Percentiles rank a stretch among this genome's conserved stretches.
phyloP scores from a whole-genome alignment of 2,888 invertebrate species.

The Abrostola tripartita region DNA sequence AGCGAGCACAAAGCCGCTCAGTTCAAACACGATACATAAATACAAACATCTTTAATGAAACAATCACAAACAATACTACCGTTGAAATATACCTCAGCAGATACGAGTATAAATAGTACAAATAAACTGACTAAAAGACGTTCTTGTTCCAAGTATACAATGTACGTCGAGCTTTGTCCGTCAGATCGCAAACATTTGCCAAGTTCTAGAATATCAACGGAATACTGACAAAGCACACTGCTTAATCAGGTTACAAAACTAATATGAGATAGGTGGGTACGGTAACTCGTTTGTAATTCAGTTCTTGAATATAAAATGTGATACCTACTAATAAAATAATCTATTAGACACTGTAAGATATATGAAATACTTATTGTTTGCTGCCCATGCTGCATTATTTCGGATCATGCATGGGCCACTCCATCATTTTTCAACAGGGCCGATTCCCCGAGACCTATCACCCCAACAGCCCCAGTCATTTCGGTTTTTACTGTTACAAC shows the following conservation, averaged over 20 bases:
- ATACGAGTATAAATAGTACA: slow-evolving; percentile 30
- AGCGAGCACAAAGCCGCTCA: slow-evolving; percentile 6
- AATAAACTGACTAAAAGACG: slow-evolving; percentile 47
- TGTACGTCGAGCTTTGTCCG: slow-evolving; percentile 10
- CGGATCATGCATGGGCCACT: too few relatives aligned
- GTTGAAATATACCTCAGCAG: slow-evolving; percentile 23
- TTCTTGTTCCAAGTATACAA: slow-evolving; percentile 15
- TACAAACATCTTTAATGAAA: slow-evolving; percentile 26
- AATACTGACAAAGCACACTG: slow-evolving; percentile 49
- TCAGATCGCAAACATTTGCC: slow-evolving; percentile 56
- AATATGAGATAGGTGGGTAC: slow-evolving; percentile 30
- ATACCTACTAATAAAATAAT: too few relatives aligned
- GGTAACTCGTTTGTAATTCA: slow-evolving; percentile 44
- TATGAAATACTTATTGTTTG: too few relatives aligned
- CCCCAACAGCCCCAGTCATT: too few relatives aligned
- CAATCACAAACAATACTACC: slow-evolving; percentile 38
- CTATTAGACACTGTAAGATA: too few relatives aligned
- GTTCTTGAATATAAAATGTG: slow-evolving; percentile 27
- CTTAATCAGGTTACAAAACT: slow-evolving; percentile 54
- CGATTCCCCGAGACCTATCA: too few relatives aligned
- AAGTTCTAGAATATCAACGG: slow-evolving; percentile 41
- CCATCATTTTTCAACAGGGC: too few relatives aligned
- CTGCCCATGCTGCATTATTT: too few relatives aligned
- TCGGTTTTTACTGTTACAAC: too few relatives aligned
- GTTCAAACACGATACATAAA: slow-evolving; percentile 19